Percentiles rank a stretch among this genome's conserved stretches.
Evolutionary conservation across 1,140 invertebrate species (phyloP).

Genomic region (Melitaea cinxia): DNA sequence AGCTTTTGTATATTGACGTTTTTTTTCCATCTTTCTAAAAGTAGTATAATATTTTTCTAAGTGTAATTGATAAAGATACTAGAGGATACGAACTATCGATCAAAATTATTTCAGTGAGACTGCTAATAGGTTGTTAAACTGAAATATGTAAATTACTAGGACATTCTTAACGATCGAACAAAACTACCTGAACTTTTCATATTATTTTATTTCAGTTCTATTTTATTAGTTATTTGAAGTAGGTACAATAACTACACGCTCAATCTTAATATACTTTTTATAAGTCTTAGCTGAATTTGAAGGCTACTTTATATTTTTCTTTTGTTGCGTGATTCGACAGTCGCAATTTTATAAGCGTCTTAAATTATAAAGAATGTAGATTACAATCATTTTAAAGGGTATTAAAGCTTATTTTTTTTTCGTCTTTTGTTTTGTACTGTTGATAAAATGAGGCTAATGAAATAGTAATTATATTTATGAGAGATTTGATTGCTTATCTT

Average conservation of each 20-base stretch:
- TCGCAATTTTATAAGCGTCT: conserved; percentile 17
- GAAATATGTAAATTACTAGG: too few species aligned
- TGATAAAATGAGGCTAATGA: neutral
- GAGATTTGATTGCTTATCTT: neutral
- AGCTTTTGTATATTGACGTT: too few species aligned
- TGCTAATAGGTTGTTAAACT: too few species aligned
- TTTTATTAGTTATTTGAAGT: neutral
- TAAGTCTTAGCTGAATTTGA: neutral
- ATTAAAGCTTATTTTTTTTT: neutral
- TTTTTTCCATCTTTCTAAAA: too few species aligned
- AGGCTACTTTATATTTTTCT: neutral
- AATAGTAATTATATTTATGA: neutral
- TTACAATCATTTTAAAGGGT: conserved; percentile 9
- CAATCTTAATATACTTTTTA: neutral
- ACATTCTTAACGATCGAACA: too few species aligned
- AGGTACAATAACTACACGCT: too few species aligned
- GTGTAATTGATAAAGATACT: too few species aligned
- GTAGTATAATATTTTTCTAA: too few species aligned
- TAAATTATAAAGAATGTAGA: conserved; percentile 11
- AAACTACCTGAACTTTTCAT: neutral
- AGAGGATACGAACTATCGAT: too few species aligned
- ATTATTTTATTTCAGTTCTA: neutral
- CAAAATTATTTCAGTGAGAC: too few species aligned
- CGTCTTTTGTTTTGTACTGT: neutral
- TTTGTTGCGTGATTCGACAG: conserved; percentile 26